phyloP scores from a whole-genome alignment of 1,140 invertebrate species.

The Dendrolimus punctatus region DNA sequence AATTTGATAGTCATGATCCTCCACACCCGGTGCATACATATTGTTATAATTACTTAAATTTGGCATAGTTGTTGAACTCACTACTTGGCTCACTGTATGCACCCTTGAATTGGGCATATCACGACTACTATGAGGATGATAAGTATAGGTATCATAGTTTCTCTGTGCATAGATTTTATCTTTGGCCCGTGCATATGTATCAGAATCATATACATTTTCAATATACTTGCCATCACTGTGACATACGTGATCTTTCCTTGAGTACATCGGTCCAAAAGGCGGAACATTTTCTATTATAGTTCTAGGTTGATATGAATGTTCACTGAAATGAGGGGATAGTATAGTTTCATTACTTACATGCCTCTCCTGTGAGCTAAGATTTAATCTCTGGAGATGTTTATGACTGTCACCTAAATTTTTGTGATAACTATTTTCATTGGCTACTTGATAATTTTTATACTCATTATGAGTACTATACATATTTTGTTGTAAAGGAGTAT shows the following conservation, averaged over 20 bases:
- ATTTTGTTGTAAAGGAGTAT: slow-evolving; percentile 30
- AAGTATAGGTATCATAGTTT: slow-evolving; percentile 60
- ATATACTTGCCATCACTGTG: slow-evolving; percentile 46
- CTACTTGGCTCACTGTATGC: slow-evolving; percentile 61
- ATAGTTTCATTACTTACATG: slow-evolving; percentile 44
- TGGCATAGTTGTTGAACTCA: slow-evolving; percentile 65
- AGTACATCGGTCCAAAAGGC: slow-evolving; percentile 40
- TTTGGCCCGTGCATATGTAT: slow-evolving; percentile 51
- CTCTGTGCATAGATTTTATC: slow-evolving; percentile 59
- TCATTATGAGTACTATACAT: slow-evolving; percentile 38
- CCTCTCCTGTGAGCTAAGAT: slow-evolving; percentile 51
- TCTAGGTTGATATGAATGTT: slow-evolving; percentile 35
- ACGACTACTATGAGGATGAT: slow-evolving; percentile 47
- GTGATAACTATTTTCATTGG: slow-evolving; percentile 39
- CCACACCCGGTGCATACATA: slow-evolving; percentile 36
- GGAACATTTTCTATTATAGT: slow-evolving; percentile 35
- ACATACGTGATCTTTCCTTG: slow-evolving; percentile 43
- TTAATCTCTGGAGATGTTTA: slow-evolving; percentile 50
- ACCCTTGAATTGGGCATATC: slow-evolving; percentile 48
- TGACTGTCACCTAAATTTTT: slow-evolving; percentile 41
- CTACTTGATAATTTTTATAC: slow-evolving; percentile 36
- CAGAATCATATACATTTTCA: slow-evolving; percentile 44
- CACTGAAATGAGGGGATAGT: slow-evolving; percentile 45
- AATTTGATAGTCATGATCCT: slow-evolving; percentile 41
- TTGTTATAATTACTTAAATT: slow-evolving; percentile 61